Base-by-base conservation (phyloP, 2,797 vertebrate species). In the Sphenopsis melanotis region DNA sequence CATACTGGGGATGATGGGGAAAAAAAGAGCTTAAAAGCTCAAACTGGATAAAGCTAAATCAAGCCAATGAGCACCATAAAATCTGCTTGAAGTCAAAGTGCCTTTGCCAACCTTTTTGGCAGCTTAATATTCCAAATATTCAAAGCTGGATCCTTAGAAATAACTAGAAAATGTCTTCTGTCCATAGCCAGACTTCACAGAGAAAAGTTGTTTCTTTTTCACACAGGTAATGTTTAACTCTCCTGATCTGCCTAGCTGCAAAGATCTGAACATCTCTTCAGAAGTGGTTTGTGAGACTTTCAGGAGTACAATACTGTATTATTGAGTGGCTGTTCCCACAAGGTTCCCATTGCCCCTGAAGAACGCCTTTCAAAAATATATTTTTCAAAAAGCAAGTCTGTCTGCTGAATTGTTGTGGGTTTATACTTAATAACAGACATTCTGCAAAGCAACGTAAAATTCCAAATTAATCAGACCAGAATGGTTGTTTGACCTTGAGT, bases 1-100 rank as follows among this genome's bases (percentile, higher is more conserved):
- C 3, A 15, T 57, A n/a, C 1, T 44, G 11, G 6, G 37, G 20
- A 47, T 3, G 2, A 12, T 82, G 12, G 8, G 26, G 23, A 0
- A 17, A 50, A 42, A 29, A 39, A 8, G 6, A 34, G 1, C 12
- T 56, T 83, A 56, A 34, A 49, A 46, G 3, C 6, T 69, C 36
- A 11, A 57, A 32, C 4, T 32, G 30, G 8, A 14, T 39, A 46
- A 60, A 34, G 17, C 10, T 69, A 65, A 83, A 63, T 30, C 29
- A 83, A 72, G 12, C 8, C 52, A 52, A 42, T 4, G 12, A 74
- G n/a, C 7, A 16, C 29, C 50, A 32, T 44, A 71, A 85, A 55
- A 53, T 41, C 63, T 49, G 7, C 12, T 29, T 60, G 37, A 93
- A 91, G 49, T 30, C 22, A 36, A 78, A 81, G 15, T 34, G 12